Base-by-base conservation (phyloP, 2,113 vertebrate genomes). In the Siniperca chuatsi region DNA sequence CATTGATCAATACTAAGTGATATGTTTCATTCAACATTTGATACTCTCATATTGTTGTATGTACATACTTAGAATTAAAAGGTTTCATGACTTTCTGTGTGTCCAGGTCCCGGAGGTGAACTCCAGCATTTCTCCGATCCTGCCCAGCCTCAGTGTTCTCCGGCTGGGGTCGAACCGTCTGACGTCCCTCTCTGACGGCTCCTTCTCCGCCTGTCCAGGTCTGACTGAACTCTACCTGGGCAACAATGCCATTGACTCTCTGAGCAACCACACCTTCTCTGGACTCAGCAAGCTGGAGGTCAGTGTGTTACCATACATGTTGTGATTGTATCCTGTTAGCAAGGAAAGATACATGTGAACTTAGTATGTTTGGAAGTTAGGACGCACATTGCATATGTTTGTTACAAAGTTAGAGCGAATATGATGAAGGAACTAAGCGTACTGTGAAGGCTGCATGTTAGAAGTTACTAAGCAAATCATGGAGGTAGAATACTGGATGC, bases 141-240 rank as follows among this genome's bases (percentile, higher is more conserved):
- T 96, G 48, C 72, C 85, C 50, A 87, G 35, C 16, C 94, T 96
- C 75, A 60, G 50, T 0, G 92, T 96, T 4, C 91, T 96, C 50
- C 78, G 92, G 4, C 87, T 96, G 78, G 90, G 92, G 0, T 88
- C 54, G 0, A 96, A 96, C 82, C 79, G 0, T 0, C 78, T 96
- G 60, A 84, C 69, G 0, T 44, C 76, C 37, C 84, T 96, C 35
- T 21, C 86, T 2, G 89, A 80, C 0, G 13, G 21, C 18, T 74
- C 89, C 70, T 95, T 96, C 84, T 15, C 83, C 0, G 90, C 90
- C n/a, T 92, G 90, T 44, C 93, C 94, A 0, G 66, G 16, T 44
- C 87, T 96, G 79, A 90, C 66, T 9, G 89, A 87, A 70, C 89
- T 96, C 62, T 81, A 93, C 87, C 91, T 96, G 79, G 42, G 88